Evolutionary conservation across 2,113 vertebrate genomes (phyloP).

Genomic region (Mesoclemmys tuberculata): DNA sequence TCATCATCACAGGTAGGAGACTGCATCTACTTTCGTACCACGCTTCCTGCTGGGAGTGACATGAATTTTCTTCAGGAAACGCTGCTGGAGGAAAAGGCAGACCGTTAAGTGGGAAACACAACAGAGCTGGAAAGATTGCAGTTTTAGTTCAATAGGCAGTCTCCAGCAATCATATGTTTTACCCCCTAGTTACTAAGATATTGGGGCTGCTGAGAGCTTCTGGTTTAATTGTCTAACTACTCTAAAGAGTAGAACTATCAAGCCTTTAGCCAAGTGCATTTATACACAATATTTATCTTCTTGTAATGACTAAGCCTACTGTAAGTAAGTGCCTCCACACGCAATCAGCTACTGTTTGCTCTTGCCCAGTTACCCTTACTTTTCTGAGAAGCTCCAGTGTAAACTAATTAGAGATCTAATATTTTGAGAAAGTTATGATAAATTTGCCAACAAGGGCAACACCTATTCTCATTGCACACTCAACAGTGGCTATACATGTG

Average conservation of each 20-base stretch:
- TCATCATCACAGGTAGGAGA: background rate
- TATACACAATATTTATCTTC: background rate
- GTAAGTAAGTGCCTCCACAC: constrained; percentile 38
- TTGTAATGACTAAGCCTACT: background rate
- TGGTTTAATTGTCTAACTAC: background rate
- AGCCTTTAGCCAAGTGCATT: background rate
- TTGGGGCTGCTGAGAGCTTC: constrained; percentile 1
- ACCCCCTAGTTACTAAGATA: background rate
- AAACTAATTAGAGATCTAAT: constrained; percentile 71
- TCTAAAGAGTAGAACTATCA: background rate
- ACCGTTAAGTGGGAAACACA: background rate
- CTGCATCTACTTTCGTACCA: background rate
- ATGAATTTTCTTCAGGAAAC: background rate
- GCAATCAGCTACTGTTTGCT: constrained; percentile 61
- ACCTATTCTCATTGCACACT: constrained; percentile 56
- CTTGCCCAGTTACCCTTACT: constrained; percentile 53
- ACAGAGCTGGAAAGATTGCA: background rate
- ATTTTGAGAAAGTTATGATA: constrained; percentile 67
- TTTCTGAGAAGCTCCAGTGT: constrained; percentile 47
- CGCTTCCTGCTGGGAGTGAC: background rate
- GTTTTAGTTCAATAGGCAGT: background rate
- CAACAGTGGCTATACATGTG: constrained; percentile 58
- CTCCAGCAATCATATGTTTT: background rate
- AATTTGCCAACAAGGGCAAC: constrained; percentile 63
- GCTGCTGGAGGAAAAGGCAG: background rate